Evolutionary conservation across 2,888 invertebrate genomes (phyloP).

Genomic region (Eumacrocentrus americanus): DNA sequence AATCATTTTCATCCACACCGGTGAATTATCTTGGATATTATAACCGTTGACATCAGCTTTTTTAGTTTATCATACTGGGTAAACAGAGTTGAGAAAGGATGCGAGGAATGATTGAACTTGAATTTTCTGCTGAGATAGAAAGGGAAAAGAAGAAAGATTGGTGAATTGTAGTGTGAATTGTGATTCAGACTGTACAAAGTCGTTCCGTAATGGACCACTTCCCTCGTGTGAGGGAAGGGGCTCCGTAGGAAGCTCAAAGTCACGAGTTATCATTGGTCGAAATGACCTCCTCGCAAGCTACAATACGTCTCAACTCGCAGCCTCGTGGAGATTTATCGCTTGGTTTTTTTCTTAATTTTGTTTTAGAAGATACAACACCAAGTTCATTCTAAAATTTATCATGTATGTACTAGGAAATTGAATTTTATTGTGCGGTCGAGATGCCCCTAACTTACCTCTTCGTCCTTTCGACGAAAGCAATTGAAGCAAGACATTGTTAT

Average conservation of each 20-base stretch:
- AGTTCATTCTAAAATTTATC: too few relatives aligned
- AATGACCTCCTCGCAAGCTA: slow-evolving; percentile 47
- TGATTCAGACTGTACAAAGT: slow-evolving; percentile 57
- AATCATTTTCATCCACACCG: slow-evolving; percentile 2
- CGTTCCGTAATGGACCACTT: slow-evolving; percentile 59
- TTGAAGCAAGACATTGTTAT: neutral
- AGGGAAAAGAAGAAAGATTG: neutral
- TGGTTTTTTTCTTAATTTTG: neutral
- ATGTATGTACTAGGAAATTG: neutral
- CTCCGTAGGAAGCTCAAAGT: slow-evolving; percentile 60
- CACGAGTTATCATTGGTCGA: slow-evolving; percentile 61
- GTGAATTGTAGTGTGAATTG: slow-evolving; percentile 32
- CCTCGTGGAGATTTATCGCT: neutral
- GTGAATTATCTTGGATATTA: too few relatives aligned
- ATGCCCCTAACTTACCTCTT: slow-evolving; percentile 17
- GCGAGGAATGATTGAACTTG: too few relatives aligned
- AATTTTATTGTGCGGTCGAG: neutral
- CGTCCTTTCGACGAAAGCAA: neutral
- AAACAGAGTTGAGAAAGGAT: too few relatives aligned
- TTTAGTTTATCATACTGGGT: too few relatives aligned
- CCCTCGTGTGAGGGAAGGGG: slow-evolving; percentile 43
- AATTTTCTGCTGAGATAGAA: neutral
- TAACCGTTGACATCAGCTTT: too few relatives aligned
- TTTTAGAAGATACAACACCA: too few relatives aligned
- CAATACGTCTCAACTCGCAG: slow-evolving; percentile 1